Percentiles rank a stretch among this genome's conserved stretches.
These are phyloP conservation scores for Halictus ligatus DNA, from an alignment of 2,888 invertebrate species.

Conservation along the genomic window DNA sequence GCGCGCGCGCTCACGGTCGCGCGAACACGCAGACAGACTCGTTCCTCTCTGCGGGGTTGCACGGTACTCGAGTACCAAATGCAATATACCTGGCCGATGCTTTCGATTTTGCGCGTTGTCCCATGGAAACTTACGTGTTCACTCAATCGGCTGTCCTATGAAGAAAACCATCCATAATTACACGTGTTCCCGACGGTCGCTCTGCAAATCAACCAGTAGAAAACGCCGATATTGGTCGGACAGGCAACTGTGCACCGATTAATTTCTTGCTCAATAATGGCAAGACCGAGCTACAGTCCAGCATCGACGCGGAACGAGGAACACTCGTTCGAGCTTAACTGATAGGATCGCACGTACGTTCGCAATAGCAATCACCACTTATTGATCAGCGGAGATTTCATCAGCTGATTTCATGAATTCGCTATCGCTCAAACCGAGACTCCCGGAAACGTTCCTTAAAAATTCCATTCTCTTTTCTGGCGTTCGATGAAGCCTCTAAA, in stretches of 20 bases:
- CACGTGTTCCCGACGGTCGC: neutral
- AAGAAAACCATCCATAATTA: neutral
- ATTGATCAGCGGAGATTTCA: neutral
- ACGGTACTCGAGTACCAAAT: conserved; percentile 33
- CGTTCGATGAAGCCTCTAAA: no score
- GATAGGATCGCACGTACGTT: neutral
- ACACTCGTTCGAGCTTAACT: neutral
- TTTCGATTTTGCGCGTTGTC: conserved; percentile 55
- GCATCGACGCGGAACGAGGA: neutral
- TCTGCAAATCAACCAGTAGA: neutral
- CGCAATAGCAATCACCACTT: neutral
- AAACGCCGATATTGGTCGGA: neutral
- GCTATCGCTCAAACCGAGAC: no score
- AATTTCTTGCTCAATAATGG: neutral
- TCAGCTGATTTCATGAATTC: neutral
- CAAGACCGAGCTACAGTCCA: neutral
- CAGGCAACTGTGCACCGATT: neutral
- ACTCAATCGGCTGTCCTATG: conserved; percentile 37
- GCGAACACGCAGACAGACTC: neutral
- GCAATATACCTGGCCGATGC: conserved; percentile 50
- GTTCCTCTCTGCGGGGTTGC: neutral
- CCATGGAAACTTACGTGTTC: conserved; percentile 28
- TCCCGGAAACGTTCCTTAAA: neutral
- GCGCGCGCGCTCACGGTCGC: no score
- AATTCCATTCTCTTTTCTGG: neutral